A percentile compares a stretch with the other conserved stretches of the same genome.
These are phyloP conservation scores for Tachuris rubrigastra DNA, from an alignment of 2,113 vertebrate genomes.

Conservation along the genomic window DNA sequence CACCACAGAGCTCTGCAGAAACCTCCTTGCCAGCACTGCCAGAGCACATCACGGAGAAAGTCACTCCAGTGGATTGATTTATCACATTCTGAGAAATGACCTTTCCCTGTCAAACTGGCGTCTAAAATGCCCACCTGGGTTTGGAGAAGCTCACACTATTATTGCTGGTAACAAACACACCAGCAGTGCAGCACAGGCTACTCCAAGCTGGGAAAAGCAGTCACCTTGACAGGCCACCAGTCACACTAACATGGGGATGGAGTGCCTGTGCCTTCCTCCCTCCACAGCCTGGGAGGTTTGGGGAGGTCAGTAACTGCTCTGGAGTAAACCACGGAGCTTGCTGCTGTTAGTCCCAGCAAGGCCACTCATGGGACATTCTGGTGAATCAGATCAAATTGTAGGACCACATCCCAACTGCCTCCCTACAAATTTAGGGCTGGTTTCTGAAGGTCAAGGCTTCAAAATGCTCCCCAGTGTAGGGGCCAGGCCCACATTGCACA, in stretches of 20 bases:
- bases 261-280: neutral
- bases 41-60: neutral
- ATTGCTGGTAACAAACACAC: neutral
- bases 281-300: neutral
- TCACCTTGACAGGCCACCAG: rapidly evolving
- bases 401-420: neutral
- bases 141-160: neutral
- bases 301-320: neutral
- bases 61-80: neutral
- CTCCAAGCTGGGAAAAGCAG: neutral
- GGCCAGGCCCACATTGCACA: neutral
- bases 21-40: neutral
- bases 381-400: neutral
- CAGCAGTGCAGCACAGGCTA: neutral
- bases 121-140: neutral
- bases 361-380: rapidly evolving
- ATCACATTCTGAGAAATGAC: neutral
- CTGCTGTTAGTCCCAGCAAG: neutral
- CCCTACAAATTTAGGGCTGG: neutral
- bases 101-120: neutral
- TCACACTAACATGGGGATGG: rapidly evolving
- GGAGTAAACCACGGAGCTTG: neutral
- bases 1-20: neutral
- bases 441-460: neutral
- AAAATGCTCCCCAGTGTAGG: neutral